Percentiles rank a stretch among this genome's conserved stretches.
These are phyloP conservation scores for Otus scops DNA, from an alignment of 2,797 vertebrate species.

Conservation along the genomic window DNA sequence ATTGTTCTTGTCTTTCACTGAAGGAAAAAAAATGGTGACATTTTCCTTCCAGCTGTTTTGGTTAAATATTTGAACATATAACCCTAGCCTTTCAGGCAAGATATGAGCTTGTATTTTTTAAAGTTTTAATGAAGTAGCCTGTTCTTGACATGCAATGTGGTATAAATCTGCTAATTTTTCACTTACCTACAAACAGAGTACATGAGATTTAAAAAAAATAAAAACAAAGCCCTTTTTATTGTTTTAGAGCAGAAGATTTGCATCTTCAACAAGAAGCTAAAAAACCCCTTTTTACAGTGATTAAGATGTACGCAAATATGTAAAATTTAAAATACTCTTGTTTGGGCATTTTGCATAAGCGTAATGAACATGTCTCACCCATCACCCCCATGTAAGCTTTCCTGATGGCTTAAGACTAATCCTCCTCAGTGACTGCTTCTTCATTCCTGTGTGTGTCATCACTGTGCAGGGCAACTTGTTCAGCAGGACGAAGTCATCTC, in stretches of 20 bases:
- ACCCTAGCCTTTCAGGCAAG: not conserved
- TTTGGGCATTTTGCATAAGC: not conserved
- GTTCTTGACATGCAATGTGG: not conserved
- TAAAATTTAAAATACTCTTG: not conserved
- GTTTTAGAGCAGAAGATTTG: not conserved
- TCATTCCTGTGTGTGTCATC: not conserved
- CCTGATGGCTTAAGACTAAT: not conserved
- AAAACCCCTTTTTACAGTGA: not conserved
- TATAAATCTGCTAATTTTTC: not conserved
- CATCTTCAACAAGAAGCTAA: not conserved
- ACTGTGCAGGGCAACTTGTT: not conserved
- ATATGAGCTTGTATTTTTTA: not conserved
- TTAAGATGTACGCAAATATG: not conserved
- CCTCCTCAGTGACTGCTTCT: not conserved
- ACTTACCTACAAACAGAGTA: not conserved
- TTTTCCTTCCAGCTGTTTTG: slow-evolving; percentile 16
- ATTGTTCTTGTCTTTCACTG: not conserved
- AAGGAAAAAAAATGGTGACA: not conserved
- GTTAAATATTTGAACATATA: not conserved
- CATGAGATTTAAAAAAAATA: not conserved
- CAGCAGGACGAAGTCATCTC: not conserved
- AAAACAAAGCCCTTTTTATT: not conserved
- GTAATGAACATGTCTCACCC: not conserved
- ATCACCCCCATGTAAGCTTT: not conserved
- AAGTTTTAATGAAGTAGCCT: not conserved